Evolutionary conservation across 2,888 invertebrate species (phyloP).

Genomic region (Pristionchus japonicus): DNA sequence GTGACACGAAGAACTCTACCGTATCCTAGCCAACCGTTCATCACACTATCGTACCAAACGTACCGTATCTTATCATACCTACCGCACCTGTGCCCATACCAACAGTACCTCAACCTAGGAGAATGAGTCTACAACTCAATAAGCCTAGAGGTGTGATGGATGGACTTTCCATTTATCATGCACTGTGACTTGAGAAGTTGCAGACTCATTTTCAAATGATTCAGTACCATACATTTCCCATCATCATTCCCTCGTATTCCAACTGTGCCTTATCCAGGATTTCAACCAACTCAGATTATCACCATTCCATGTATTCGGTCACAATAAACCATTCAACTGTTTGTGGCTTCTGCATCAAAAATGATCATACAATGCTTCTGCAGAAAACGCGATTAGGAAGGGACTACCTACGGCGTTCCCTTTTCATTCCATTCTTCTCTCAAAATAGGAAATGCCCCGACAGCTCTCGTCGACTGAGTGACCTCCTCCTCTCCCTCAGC

Average conservation of each 20-base stretch:
- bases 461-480: neutral
- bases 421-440: neutral
- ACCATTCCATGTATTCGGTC: neutral
- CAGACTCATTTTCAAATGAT: neutral
- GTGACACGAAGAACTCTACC: no score
- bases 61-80: no score
- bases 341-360: neutral
- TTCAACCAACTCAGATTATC: neutral
- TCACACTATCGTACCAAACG: no score
- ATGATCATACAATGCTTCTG: no score
- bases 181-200: neutral
- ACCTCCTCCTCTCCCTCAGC: neutral
- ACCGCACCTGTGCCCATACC: no score
- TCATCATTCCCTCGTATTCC: neutral
- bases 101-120: neutral
- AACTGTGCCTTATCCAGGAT: neutral
- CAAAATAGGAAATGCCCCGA: slow-evolving; percentile 4
- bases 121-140: neutral
- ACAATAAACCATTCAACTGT: neutral
- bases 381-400: neutral
- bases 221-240: neutral
- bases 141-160: neutral
- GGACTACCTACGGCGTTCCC: neutral
- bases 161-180: neutral
- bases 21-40: no score